These are phyloP conservation scores for Athene noctua DNA, from an alignment of 2,113 vertebrate genomes.

Conservation along the genomic window DNA sequence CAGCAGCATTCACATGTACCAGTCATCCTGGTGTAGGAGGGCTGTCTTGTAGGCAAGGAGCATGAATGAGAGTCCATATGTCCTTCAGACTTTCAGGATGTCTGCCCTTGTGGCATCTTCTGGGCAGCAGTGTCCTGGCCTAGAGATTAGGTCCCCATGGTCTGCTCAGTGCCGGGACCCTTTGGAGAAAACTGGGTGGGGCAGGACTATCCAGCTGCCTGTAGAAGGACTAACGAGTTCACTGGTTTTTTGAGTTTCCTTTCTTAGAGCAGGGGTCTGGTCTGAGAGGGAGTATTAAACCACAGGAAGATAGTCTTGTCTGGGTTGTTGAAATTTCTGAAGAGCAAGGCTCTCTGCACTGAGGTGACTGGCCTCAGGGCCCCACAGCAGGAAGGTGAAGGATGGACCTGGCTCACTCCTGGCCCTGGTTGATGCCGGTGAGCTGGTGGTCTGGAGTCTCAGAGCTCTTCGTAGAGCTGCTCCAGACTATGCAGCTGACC, in stretches of 20 bases:
- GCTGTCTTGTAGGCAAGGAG: background rate
- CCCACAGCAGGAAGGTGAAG: background rate
- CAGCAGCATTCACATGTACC: background rate
- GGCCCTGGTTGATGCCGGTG: background rate
- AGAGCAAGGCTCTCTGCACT: background rate
- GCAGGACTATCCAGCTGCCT: background rate
- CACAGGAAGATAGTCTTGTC: background rate
- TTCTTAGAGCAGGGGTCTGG: background rate
- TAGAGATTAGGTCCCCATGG: accelerated
- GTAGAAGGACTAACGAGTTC: background rate
- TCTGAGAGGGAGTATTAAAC: background rate
- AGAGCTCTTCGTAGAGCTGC: background rate
- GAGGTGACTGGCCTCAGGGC: background rate
- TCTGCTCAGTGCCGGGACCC: background rate
- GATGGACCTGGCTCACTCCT: background rate
- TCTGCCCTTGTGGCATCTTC: background rate
- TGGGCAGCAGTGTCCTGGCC: background rate
- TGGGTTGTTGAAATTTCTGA: background rate
- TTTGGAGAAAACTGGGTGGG: background rate
- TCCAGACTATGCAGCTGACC: background rate
- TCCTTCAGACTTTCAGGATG: background rate
- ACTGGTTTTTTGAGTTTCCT: background rate
- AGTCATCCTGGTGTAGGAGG: background rate
- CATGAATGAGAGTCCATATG: background rate
- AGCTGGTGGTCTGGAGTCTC: background rate